Evolutionary conservation across 2,888 invertebrate species (phyloP), one percentile per base, ranked within the genome.

Genomic region (Geophilus truncorum): DNA sequence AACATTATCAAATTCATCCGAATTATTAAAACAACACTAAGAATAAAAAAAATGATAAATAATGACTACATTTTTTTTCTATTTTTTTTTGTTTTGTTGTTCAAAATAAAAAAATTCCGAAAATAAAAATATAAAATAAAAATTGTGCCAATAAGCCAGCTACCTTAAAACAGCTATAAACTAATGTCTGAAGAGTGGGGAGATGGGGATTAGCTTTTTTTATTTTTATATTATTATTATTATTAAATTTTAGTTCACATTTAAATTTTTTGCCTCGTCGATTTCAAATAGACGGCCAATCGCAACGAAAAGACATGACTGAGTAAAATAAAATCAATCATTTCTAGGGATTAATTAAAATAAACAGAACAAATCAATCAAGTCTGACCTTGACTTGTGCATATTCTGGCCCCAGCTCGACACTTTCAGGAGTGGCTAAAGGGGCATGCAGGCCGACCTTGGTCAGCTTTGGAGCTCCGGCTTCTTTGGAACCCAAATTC

Each of bases 351-450:
- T 3, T 21, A n/a, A 75, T 3, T 21, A n/a, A 77, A 32, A 77
- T 25, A 5, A 78, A 23, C 7, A 40, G 10, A 28, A 79, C 62
- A 79, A 36, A 36, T 32, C 30, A 79, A 25, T 79, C 30, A 57
- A 30, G 30, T 45, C 80, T 51, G 83, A 87, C 88, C 86, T 87
- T 86, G 82, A 88, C 90, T 85, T 92, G 92, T 84, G 92, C 92
- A 87, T 93, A 93, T 87, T 93, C 93, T 82, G 91, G 91, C 15
- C 85, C 90, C 84, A 93, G 89, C 87, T 92, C 93, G 84, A 93
- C 92, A 85, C 91, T 91, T 88, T 93, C 93, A 81, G 92, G 92
- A 84, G 91, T 91, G 85, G 92, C 93, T 83, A 93, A 89, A 83
- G 93, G 93, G 83, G 93, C 93, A 87, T 91, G 91, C 83, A 92